Evolutionary conservation across 1,140 invertebrate genomes (phyloP).

Genomic region (Spodoptera litura): DNA sequence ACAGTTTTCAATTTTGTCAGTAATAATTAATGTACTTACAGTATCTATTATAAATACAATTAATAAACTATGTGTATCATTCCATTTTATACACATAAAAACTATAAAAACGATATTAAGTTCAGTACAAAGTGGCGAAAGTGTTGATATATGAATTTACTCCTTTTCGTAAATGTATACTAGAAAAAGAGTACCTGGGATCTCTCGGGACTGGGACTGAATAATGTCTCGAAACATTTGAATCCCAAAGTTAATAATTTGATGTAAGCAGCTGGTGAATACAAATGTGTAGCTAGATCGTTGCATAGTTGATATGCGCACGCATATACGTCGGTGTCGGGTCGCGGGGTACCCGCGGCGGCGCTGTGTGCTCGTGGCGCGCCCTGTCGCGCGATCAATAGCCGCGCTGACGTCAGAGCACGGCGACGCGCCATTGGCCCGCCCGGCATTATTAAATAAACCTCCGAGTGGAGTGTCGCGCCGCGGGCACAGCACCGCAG

Average conservation of each 20-base stretch:
- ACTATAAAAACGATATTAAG: too few relatives aligned
- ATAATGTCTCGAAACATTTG: slow-evolving; percentile 9
- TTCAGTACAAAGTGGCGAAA: too few relatives aligned
- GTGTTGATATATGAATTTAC: too few relatives aligned
- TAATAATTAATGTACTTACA: too few relatives aligned
- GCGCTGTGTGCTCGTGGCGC: slow-evolving; percentile 59
- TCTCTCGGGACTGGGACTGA: background rate
- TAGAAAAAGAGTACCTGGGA: background rate
- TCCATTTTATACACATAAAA: too few relatives aligned
- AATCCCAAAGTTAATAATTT: slow-evolving; percentile 33
- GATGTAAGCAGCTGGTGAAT: slow-evolving; percentile 33
- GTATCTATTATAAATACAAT: too few relatives aligned
- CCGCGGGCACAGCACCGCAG: slow-evolving; percentile 82
- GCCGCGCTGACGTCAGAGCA: slow-evolving; percentile 77
- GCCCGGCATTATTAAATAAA: slow-evolving; percentile 82
- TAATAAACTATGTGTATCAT: too few relatives aligned
- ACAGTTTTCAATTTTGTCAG: too few relatives aligned
- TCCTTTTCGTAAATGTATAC: too few relatives aligned
- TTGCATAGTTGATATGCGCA: slow-evolving; percentile 64
- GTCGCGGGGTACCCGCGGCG: slow-evolving; percentile 52
- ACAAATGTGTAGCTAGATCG: slow-evolving; percentile 40
- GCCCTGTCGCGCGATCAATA: slow-evolving; percentile 75
- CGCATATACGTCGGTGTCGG: slow-evolving; percentile 62
- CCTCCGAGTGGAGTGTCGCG: slow-evolving; percentile 79
- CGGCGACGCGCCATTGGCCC: slow-evolving; percentile 80